Base-by-base conservation (phyloP, 2,888 invertebrate genomes). In the Thymelicus acteon region DNA sequence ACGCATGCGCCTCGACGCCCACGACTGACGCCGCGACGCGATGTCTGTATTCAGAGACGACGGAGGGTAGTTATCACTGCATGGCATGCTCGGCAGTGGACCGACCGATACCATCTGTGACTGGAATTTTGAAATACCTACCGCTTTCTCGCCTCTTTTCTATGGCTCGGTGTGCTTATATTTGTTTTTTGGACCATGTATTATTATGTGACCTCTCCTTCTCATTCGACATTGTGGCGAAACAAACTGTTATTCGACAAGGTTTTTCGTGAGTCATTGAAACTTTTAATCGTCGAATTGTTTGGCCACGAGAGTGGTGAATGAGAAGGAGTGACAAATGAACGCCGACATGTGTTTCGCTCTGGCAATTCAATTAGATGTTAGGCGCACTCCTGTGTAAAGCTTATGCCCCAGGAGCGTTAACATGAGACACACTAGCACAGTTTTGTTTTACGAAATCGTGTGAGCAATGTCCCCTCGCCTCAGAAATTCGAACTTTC, bases 161-260 rank as follows among this genome's bases (percentile, higher is more conserved):
- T 87, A 74, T 91, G 91, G 90, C 91, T 94, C 90, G 87, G 90
- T 94, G 93, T 93, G 92, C 92, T 92, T 91, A 77, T 82, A 84
- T 88, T 84, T 86, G 88, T 85, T 40, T 66, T 77, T 76, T 73
- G 72, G 71, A 76, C 65, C 73, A 74, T 78, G 75, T 79, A 75
- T 75, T 76, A 71, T 69, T 19, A 62, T 52, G 64, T 73, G 64
- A 74, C 68, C 52, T 65, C 71, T 63, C 76, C 76, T 78, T 76
- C 73, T 73, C 75, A 74, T 75, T 75, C 73, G 68, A 61, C 71
- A 71, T 64, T 69, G 65, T 66, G 61, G 71, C 54, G 13, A 61
- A 66, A 71, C 71, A 71, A 71, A 71, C 44, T 58, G n/a, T 13
- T 70, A 63, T 48, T 48, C 60, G 15, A 52, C 65, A 24, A 54